Base-by-base conservation (phyloP, 2,113 vertebrate genomes). In the Trachemys scripta region DNA sequence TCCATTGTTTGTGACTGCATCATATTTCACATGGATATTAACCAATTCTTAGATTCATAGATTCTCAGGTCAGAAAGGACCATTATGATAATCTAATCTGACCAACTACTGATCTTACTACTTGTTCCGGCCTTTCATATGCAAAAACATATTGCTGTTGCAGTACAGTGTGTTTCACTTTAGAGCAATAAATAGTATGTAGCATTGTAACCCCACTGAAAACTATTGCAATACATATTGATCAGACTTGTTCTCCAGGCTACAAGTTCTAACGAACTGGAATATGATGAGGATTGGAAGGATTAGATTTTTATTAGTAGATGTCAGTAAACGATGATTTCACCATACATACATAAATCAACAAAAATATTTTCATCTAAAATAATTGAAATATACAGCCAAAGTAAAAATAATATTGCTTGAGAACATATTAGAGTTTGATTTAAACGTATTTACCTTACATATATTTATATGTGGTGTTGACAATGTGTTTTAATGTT, bases 181-280 rank as follows among this genome's bases (percentile, higher is more conserved):
- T 88, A 94, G 92, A 93, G 85, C 93, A 91, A 93, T n/a, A 92
- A 90, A 93, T 87, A 90, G 57, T 76, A 87, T 96, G 76, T 91
- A 97, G 96, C n/a, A 96, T 96, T 95, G 78, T 62, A n/a, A 89
- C 89, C 2, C 0, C 69, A 69, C 20, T 93, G 94, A 82, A 94
- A 94, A 92, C 87, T 91, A 92, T 80, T 91, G 78, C 93, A 96
- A 92, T 87, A 93, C 87, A 95, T 93, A 91, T 90, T 95, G 86
- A 97, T 94, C 93, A 96, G 85, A 45, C 9, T 0, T n/a, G 94
- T 92, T 94, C 96, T 92, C 80, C 75, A 56, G 94, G 91, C 87
- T 82, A 94, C 51, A 92, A n/a, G 19, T 69, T 89, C 85, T 94
- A 94, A 94, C 78, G 82, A 94, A 80, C 0, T 1, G 89, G 76